Evolutionary conservation across 2,888 invertebrate genomes (phyloP), one percentile per base, ranked within the genome.

Genomic region (Julus scanicus): DNA sequence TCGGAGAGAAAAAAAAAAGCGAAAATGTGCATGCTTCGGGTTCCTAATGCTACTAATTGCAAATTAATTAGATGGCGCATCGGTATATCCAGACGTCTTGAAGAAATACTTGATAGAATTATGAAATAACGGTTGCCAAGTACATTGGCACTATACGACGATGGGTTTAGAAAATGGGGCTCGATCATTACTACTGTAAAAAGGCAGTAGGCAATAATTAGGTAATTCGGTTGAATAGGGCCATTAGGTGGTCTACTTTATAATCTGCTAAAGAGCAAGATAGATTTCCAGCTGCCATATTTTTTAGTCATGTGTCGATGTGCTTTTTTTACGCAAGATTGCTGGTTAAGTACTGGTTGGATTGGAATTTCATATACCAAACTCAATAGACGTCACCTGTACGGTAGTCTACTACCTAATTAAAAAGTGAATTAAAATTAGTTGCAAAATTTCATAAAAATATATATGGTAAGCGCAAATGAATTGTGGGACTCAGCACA

Each of bases 151-250:
- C 44, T 44, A 13, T 80, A 37, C 80, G 15, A n/a, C 53, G 9
- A 37, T 4, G 37, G 80, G 80, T 80, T 80, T 37, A 80, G 37
- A 80, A 80, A 80, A 80, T 8, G 29, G 29, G 4, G 80, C 80
- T 80, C 80, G 80, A 80, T 80, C 29, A 80, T 80, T 80, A 20
- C 37, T 9, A 80, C 37, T 80, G 80, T 11, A 80, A 80, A 80
- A 80, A 80, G 20, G 37, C 80, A 80, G 80, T 13, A 80, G 80
- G 37, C 29, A 80, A 29, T 80, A 80, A 80, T 80, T 80, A 80
- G 80, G 80, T 29, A 80, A 80, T 80, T 80, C 80, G 80, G 80
- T 80, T 80, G 80, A 80, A 80, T 80, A 15, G 37, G 80, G 80
- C 29, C 80, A 29, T 80, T 80, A 80, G 80, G 80, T 20, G 80